Percentiles rank a stretch among this genome's conserved stretches.
Evolutionary conservation across 2,888 invertebrate genomes (phyloP).

Genomic region (Drosophila algonquin): DNA sequence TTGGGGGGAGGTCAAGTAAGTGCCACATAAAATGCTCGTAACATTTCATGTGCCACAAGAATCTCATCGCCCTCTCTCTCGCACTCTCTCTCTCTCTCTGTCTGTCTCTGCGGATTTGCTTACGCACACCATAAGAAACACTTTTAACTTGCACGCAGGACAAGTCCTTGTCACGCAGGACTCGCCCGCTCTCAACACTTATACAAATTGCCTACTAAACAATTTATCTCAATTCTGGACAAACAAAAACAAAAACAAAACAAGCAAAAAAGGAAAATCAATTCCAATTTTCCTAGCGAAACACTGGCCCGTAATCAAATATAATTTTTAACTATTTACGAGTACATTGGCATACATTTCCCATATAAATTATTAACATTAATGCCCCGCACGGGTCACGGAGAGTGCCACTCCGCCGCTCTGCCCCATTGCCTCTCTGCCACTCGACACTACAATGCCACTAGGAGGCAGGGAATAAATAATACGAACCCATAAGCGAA

Average conservation of each 20-base stretch:
- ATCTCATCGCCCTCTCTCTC: background rate
- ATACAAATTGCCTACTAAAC: constrained; percentile 73
- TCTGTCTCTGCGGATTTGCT: background rate
- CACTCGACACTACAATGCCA: constrained; percentile 47
- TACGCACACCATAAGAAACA: background rate
- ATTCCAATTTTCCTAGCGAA: constrained; percentile 49
- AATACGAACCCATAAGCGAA: constrained; percentile 61
- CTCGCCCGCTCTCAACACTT: constrained; percentile 51
- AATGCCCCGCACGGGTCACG: constrained; percentile 64
- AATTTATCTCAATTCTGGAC: constrained; percentile 67
- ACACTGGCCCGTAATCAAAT: constrained; percentile 64
- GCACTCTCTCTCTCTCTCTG: no score
- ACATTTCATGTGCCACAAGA: background rate
- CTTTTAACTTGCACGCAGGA: background rate
- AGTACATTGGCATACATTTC: constrained; percentile 67
- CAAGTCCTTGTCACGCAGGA: background rate
- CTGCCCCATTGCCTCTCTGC: background rate
- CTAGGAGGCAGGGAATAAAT: constrained; percentile 58
- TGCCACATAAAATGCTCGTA: constrained; percentile 14
- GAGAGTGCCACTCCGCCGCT: background rate
- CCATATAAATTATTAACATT: constrained; percentile 70
- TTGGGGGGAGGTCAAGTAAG: background rate
- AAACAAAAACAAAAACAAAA: constrained; percentile 22
- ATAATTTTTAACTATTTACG: constrained; percentile 80
- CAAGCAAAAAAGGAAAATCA: constrained; percentile 52